These are phyloP conservation scores for Cerastis rubricosa DNA, from an alignment of 2,888 invertebrate genomes.

Conservation along the genomic window DNA sequence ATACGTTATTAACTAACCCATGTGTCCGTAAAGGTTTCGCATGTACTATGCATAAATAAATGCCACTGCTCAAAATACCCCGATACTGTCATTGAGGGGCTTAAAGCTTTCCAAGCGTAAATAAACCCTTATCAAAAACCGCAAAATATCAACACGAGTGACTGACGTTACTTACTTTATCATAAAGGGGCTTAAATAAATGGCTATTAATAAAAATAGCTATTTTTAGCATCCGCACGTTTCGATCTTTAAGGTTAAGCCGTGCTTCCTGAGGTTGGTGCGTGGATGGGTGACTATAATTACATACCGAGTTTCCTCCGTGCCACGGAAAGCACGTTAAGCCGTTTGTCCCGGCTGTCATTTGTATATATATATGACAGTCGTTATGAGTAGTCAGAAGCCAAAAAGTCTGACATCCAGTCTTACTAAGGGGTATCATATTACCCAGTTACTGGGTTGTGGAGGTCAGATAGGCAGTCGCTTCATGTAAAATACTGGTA, in stretches of 20 bases:
- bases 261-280: too few relatives aligned
- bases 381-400: too few relatives aligned
- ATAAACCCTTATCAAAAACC: constrained; percentile 44
- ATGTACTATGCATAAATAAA: not conserved
- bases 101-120: constrained; percentile 24
- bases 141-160: constrained; percentile 1
- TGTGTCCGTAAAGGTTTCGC: not conserved
- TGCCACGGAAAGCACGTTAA: not conserved
- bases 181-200: not conserved
- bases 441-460: too few relatives aligned
- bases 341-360: too few relatives aligned
- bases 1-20: not conserved
- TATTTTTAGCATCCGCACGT: not conserved
- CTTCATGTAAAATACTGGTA: too few relatives aligned
- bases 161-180: not conserved
- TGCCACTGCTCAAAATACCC: constrained; percentile 6
- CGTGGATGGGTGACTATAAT: too few relatives aligned
- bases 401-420: too few relatives aligned
- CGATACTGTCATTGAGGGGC: constrained; percentile 6
- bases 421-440: too few relatives aligned
- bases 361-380: too few relatives aligned
- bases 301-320: too few relatives aligned
- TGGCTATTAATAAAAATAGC: not conserved
- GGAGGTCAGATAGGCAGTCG: too few relatives aligned
- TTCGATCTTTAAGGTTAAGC: too few relatives aligned